Evolutionary conservation across 2,113 vertebrate species (phyloP).

Genomic region (Alectura lathami): DNA sequence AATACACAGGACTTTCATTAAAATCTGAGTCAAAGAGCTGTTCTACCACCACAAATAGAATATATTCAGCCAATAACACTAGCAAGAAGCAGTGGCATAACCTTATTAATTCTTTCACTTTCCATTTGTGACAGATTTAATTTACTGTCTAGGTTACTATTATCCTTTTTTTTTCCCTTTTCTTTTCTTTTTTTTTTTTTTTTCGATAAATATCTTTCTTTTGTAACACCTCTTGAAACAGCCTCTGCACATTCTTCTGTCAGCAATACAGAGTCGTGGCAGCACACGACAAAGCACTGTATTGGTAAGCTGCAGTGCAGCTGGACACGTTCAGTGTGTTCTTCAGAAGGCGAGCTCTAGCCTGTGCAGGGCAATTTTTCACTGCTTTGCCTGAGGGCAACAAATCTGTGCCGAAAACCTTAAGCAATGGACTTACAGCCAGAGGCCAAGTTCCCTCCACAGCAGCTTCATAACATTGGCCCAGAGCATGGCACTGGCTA

Average conservation of each 20-base stretch:
- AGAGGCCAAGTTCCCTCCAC: not conserved
- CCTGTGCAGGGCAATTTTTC: not conserved
- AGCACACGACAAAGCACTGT: rapidly evolving
- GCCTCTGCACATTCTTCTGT: not conserved
- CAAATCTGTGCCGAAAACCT: not conserved
- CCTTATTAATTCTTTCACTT: not conserved
- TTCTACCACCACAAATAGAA: not conserved
- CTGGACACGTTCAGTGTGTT: not conserved
- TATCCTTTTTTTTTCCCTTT: not conserved
- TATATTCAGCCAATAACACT: not conserved
- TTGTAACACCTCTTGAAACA: not conserved
- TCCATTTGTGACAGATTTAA: not conserved
- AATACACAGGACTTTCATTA: not conserved
- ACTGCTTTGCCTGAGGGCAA: not conserved
- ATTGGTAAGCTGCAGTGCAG: not conserved
- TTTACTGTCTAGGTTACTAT: not conserved
- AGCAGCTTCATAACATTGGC: not conserved
- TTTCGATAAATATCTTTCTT: not conserved
- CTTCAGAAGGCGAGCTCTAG: not conserved
- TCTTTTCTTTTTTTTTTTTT: not conserved
- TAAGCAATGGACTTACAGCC: not conserved
- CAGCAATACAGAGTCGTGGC: not conserved
- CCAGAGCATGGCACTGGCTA: not conserved
- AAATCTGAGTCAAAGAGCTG: not conserved
- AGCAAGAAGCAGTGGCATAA: not conserved